Percentiles rank a stretch among this genome's conserved stretches.
Evolutionary conservation across 2,888 invertebrate species (phyloP).

Genomic region (Volucella inflata): DNA sequence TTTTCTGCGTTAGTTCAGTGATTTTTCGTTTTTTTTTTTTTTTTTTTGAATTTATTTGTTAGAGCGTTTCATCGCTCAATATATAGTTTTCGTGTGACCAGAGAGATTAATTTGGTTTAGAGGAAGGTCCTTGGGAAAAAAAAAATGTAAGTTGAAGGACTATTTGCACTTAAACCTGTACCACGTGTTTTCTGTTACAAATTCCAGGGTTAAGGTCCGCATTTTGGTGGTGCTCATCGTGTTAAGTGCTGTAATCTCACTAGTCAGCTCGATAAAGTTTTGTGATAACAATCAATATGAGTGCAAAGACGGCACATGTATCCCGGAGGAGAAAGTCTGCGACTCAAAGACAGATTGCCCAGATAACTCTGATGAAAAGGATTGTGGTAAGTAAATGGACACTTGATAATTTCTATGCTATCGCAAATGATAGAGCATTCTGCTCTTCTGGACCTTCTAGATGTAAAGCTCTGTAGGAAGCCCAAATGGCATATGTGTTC

Average conservation of each 20-base stretch:
- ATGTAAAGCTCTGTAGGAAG: constrained; percentile 80
- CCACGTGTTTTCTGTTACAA: constrained; percentile 54
- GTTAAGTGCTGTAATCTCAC: background rate
- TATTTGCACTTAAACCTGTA: background rate
- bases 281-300: constrained; percentile 84
- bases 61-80: background rate
- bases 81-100: constrained; percentile 9
- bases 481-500: constrained; percentile 83
- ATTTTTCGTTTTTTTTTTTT: constrained; percentile 23
- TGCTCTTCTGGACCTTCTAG: constrained; percentile 72
- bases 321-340: constrained; percentile 81
- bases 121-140: background rate
- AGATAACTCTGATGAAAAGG: constrained; percentile 81
- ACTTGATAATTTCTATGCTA: background rate
- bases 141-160: constrained; percentile 26
- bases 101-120: background rate
- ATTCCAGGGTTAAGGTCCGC: constrained; percentile 59
- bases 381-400: constrained; percentile 80
- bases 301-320: constrained; percentile 84
- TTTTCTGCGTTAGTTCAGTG: constrained; percentile 23
- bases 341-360: constrained; percentile 81
- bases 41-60: constrained; percentile 28
- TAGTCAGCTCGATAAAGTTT: constrained; percentile 28
- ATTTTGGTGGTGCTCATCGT: constrained; percentile 47
- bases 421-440: constrained; percentile 6